These are phyloP conservation scores for Oryzias curvinotus DNA, from an alignment of 2,113 vertebrate species.

Conservation along the genomic window DNA sequence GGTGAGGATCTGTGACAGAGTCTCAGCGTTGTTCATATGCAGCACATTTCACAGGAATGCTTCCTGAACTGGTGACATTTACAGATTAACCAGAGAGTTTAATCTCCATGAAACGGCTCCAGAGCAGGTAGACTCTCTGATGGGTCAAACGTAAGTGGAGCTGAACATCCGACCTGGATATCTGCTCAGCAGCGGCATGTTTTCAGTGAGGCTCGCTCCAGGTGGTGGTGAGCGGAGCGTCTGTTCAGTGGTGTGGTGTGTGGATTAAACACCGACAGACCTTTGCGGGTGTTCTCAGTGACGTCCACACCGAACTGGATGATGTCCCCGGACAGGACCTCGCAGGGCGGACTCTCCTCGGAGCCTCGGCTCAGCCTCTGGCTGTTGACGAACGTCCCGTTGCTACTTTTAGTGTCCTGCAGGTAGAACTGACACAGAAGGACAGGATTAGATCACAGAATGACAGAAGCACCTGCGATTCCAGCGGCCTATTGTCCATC, in stretches of 20 bases:
- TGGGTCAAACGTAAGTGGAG: constrained; percentile 24
- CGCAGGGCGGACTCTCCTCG: constrained; percentile 97
- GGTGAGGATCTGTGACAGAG: no score
- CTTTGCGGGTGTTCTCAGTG: constrained; percentile 98
- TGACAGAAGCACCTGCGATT: background rate
- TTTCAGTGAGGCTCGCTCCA: background rate
- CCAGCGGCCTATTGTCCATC: no score
- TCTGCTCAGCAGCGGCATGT: constrained; percentile 12
- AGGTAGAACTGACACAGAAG: constrained; percentile 89
- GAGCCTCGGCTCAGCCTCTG: constrained; percentile 98
- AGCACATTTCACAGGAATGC: background rate
- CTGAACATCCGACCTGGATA: constrained; percentile 57
- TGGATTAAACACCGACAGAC: constrained; percentile 26
- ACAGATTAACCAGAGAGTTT: background rate
- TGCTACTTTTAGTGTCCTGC: constrained; percentile 99
- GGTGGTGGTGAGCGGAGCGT: background rate
- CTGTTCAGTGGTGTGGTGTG: background rate
- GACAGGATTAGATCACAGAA: background rate
- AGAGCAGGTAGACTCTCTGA: constrained; percentile 3
- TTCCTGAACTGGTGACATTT: no score
- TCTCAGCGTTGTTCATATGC: no score
- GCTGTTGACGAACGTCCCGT: constrained; percentile 99
- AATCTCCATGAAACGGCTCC: background rate
- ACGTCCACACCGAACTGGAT: constrained; percentile 99
- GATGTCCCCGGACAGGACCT: constrained; percentile 97